Conservation (phyloP, 2,797 vertebrate species). For the Hypotaenidia okinawae region DNA sequence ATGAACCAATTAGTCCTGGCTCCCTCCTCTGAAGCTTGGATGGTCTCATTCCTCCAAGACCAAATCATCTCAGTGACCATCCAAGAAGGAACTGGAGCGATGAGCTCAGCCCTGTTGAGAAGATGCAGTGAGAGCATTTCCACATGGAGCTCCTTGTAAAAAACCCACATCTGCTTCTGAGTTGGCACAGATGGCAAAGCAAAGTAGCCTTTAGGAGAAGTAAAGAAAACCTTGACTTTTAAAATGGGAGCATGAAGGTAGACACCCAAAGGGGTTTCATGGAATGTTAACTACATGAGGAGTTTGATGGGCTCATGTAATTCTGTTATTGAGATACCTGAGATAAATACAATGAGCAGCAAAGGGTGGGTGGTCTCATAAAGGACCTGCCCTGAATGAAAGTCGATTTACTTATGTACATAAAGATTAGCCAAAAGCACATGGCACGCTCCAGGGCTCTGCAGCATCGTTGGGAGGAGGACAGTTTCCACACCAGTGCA, state of each 20-base stretch:
- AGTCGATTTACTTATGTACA: background rate
- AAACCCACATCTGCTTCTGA: background rate
- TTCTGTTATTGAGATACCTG: background rate
- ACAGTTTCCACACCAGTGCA: background rate
- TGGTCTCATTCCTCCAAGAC: background rate
- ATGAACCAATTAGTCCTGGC: background rate
- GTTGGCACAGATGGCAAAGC: background rate
- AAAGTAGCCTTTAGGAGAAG: background rate
- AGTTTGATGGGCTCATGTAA: background rate
- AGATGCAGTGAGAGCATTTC: background rate
- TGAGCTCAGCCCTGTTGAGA: background rate
- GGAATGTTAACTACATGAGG: background rate
- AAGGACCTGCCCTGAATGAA: background rate
- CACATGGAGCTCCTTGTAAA: background rate
- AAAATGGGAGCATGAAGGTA: background rate
- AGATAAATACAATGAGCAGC: background rate
- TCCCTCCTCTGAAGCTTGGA: background rate
- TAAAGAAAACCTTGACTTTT: background rate
- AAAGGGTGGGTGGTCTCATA: background rate
- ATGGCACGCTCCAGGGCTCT: background rate
- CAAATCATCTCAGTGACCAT: background rate
- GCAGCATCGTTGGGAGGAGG: accelerated
- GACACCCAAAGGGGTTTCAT: background rate
- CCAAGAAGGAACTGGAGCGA: background rate
- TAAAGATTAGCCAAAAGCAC: background rate